Percentiles rank a stretch among this genome's conserved stretches.
Conservation (phyloP, 37 sponge, comb jelly and placozoan genomes). For the Petrosia ficiformis region DNA sequence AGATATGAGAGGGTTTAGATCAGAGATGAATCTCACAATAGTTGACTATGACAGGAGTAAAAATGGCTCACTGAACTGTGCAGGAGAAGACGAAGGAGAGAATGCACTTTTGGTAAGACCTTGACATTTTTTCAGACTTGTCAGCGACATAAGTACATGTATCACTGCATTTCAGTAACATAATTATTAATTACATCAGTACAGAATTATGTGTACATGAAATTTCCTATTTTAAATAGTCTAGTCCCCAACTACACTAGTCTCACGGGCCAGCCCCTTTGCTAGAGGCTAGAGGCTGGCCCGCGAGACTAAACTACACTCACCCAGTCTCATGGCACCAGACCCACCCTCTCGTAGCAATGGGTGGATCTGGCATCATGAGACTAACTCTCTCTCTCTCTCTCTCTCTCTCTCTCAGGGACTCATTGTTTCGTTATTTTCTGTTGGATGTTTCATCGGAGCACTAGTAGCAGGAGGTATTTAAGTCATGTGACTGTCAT, state of each 20-base stretch:
- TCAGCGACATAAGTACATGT: background rate
- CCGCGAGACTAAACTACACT: no score
- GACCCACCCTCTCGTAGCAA: no score
- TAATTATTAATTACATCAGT: no score
- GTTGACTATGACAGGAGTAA: background rate
- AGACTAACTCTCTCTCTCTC: background rate
- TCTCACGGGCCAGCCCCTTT: no score
- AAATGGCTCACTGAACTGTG: no score
- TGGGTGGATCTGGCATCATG: background rate
- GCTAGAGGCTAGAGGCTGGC: no score
- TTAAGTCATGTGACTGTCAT: constrained; percentile 4
- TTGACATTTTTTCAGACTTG: background rate
- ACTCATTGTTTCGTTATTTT: constrained; percentile 41
- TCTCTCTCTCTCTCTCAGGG: constrained; percentile 4
- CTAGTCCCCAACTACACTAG: no score
- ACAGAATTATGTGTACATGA: no score
- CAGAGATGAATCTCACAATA: constrained; percentile 27
- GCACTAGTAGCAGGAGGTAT: constrained; percentile 64
- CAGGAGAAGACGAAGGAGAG: background rate
- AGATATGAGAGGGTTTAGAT: constrained; percentile 59
- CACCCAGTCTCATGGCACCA: no score
- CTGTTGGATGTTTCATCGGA: constrained; percentile 45
- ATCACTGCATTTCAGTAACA: no score
- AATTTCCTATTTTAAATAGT: no score
- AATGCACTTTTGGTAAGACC: constrained; percentile 17